Evolutionary conservation across 2,113 vertebrate species (phyloP).

Genomic region (Seriola rivoliana): DNA sequence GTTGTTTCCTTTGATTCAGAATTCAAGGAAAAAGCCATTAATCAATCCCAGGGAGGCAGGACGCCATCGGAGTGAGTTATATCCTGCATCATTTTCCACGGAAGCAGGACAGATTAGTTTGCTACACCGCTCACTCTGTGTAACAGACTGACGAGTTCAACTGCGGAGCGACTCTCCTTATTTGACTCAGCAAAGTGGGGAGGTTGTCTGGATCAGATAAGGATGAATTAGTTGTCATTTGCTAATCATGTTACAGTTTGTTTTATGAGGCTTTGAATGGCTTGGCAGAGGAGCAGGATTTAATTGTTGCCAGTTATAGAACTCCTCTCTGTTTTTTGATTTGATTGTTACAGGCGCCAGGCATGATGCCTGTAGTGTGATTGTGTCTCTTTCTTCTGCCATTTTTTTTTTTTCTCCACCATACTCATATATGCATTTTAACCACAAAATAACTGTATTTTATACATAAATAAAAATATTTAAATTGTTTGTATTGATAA

Average conservation of each 20-base stretch:
- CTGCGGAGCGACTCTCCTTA: conserved; percentile 38
- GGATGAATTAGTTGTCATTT: conserved; percentile 55
- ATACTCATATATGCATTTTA: no score
- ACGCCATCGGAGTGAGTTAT: conserved; percentile 68
- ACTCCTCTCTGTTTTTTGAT: background rate
- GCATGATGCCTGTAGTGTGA: background rate
- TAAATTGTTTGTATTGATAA: no score
- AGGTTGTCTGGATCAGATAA: conserved; percentile 43
- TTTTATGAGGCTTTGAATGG: conserved; percentile 50
- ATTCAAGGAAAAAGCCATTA: conserved; percentile 75
- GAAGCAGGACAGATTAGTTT: conserved; percentile 71
- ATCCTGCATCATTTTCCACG: conserved; percentile 65
- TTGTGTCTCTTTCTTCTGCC: no score
- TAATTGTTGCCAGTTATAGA: conserved; percentile 36
- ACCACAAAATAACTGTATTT: no score
- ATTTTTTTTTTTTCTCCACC: no score
- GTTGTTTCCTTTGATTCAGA: conserved; percentile 77
- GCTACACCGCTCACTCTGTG: conserved; percentile 37
- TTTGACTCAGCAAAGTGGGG: conserved; percentile 58
- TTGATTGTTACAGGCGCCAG: background rate
- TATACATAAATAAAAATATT: no score
- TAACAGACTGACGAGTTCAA: conserved; percentile 37
- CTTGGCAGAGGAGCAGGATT: conserved; percentile 14
- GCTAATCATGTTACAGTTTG: conserved; percentile 48
- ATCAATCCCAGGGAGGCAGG: conserved; percentile 64